Conservation (phyloP, 2,888 invertebrate genomes). For the Phanerotoma sp. region DNA sequence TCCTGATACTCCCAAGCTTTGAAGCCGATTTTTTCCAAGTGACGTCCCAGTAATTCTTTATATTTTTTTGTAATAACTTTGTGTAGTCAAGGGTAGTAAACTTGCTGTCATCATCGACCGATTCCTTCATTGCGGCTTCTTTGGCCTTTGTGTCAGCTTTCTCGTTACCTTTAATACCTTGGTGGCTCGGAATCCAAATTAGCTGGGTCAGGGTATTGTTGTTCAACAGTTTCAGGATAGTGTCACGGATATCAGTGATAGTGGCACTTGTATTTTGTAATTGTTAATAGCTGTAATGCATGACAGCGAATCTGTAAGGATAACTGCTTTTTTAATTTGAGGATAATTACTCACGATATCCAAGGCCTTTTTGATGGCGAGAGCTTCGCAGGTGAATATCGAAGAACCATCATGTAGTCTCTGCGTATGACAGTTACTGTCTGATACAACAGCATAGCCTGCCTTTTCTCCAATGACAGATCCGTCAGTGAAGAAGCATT, state of each 20-base stretch:
- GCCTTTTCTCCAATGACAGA: not conserved
- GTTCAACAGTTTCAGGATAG: not conserved
- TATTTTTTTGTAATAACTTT: not conserved
- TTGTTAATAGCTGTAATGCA: not conserved
- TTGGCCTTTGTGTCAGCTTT: slow-evolving; percentile 7
- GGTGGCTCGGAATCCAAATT: slow-evolving; percentile 4
- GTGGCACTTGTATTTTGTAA: not conserved
- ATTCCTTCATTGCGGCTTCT: not conserved
- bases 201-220: not conserved
- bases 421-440: not conserved
- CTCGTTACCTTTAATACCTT: slow-evolving; percentile 2
- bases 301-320: slow-evolving; percentile 1
- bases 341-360: not conserved
- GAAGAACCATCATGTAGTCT: not conserved
- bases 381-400: slow-evolving; percentile 13
- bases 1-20: not conserved
- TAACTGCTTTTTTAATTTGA: not conserved
- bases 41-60: not conserved
- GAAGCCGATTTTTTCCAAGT: not conserved
- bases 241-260: not conserved
- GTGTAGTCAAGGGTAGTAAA: not conserved
- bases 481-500: slow-evolving; percentile 7
- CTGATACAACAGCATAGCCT: not conserved
- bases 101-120: not conserved
- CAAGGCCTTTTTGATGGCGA: not conserved